These are phyloP conservation scores for Synanthedon formicaeformis DNA, from an alignment of 2,888 invertebrate genomes.

Conservation along the genomic window DNA sequence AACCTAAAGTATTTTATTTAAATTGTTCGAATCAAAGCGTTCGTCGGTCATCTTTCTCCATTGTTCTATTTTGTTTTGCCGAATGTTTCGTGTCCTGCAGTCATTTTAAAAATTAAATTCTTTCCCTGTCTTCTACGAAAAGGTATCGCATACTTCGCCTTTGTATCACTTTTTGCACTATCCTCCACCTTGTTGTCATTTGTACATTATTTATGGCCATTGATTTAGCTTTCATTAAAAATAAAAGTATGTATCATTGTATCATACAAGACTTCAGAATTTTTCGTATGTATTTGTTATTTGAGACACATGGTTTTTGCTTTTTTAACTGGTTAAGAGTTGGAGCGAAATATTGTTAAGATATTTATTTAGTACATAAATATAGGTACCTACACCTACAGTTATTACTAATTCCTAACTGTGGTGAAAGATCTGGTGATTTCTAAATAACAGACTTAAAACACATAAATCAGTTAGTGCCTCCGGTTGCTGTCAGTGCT, in stretches of 20 bases:
- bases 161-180: slow-evolving; percentile 67
- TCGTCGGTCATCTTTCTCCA: slow-evolving; percentile 35
- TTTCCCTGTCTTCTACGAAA: slow-evolving; percentile 65
- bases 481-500: slow-evolving; percentile 27
- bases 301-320: neutral
- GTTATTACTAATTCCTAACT: slow-evolving; percentile 19
- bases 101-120: slow-evolving; percentile 63
- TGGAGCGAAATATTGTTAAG: neutral
- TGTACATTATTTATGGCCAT: slow-evolving; percentile 52
- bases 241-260: slow-evolving; percentile 23
- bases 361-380: slow-evolving; percentile 1
- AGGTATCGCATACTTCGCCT: slow-evolving; percentile 66
- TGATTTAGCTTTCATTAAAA: slow-evolving; percentile 27
- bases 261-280: slow-evolving; percentile 8
- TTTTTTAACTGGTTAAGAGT: neutral
- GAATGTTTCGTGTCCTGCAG: slow-evolving; percentile 47
- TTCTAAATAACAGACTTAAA: slow-evolving; percentile 36
- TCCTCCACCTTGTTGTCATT: slow-evolving; percentile 44
- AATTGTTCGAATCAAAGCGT: slow-evolving; percentile 25
- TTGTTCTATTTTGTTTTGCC: slow-evolving; percentile 45
- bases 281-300: slow-evolving; percentile 2
- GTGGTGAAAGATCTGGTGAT: slow-evolving; percentile 35
- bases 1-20: slow-evolving; percentile 16
- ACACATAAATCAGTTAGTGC: slow-evolving; percentile 33
- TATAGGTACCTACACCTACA: slow-evolving; percentile 3